Percentiles rank a stretch among this genome's conserved stretches.
phyloP scores from a whole-genome alignment of 1,140 invertebrate genomes.

The Hetaerina americana region DNA sequence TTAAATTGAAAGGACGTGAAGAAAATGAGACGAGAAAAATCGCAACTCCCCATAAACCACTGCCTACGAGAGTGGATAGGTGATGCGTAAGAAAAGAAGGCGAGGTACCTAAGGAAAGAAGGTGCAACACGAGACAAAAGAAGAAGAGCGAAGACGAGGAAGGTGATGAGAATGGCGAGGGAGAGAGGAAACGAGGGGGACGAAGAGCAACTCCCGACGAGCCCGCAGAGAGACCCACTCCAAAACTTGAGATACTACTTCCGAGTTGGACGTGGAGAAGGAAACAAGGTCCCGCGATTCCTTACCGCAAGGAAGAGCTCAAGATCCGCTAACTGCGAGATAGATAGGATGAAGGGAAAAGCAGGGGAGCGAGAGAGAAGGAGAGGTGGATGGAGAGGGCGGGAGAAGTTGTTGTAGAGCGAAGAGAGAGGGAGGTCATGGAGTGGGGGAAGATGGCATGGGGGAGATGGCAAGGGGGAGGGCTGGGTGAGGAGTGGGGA shows the following conservation, averaged over 20 bases:
- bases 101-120: too few relatives aligned
- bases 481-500: too few relatives aligned
- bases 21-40: too few relatives aligned
- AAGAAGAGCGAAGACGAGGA: not conserved
- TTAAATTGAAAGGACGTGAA: too few relatives aligned
- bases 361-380: constrained; percentile 8
- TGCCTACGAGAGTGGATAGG: too few relatives aligned
- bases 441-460: not conserved
- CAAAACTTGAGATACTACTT: not conserved
- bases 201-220: not conserved
- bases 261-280: not conserved
- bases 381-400: not conserved
- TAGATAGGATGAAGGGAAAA: too few relatives aligned
- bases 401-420: not conserved
- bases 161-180: not conserved
- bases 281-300: not conserved
- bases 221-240: not conserved
- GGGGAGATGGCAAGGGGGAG: too few relatives aligned
- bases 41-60: too few relatives aligned
- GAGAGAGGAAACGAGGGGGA: not conserved
- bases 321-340: not conserved
- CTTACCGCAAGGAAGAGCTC: not conserved
- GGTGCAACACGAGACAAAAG: too few relatives aligned
- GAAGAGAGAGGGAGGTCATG: constrained; percentile 4
- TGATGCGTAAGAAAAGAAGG: too few relatives aligned